phyloP scores from a whole-genome alignment of 2,797 vertebrate genomes.

The Sebastes reedi region DNA sequence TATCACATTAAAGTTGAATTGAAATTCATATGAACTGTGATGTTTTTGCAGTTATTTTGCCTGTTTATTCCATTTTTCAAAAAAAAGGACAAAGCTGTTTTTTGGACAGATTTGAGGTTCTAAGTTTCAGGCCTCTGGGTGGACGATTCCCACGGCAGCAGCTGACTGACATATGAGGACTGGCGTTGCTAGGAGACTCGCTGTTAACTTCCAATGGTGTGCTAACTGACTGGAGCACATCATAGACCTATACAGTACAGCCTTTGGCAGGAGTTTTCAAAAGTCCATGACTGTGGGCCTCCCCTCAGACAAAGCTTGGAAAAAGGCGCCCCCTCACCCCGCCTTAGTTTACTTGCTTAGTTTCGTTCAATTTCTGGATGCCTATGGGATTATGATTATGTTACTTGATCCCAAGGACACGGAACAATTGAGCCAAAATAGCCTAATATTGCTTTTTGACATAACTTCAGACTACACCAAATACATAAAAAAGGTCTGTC shows the following conservation, averaged over 20 bases:
- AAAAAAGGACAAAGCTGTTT: fast-evolving
- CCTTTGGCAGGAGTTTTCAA: background rate
- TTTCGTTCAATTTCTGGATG: background rate
- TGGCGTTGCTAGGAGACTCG: background rate
- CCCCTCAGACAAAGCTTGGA: too few relatives aligned
- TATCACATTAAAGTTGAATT: background rate
- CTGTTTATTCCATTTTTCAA: background rate
- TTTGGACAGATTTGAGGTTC: background rate
- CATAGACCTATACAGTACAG: background rate
- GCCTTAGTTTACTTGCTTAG: background rate
- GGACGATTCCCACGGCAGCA: background rate
- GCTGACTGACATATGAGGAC: background rate
- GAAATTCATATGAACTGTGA: background rate
- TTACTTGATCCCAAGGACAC: background rate
- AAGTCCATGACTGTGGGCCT: too few relatives aligned
- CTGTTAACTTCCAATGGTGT: background rate
- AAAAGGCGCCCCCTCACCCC: too few relatives aligned
- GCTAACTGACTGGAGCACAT: background rate
- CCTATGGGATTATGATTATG: too few relatives aligned
- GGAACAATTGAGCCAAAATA: too few relatives aligned
- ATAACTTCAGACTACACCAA: background rate
- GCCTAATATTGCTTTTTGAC: too few relatives aligned
- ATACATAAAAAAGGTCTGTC: background rate
- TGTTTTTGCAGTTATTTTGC: background rate
- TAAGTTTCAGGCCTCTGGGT: background rate